These are phyloP conservation scores for Troides helena DNA, from an alignment of 2,888 invertebrate species.

Conservation along the genomic window DNA sequence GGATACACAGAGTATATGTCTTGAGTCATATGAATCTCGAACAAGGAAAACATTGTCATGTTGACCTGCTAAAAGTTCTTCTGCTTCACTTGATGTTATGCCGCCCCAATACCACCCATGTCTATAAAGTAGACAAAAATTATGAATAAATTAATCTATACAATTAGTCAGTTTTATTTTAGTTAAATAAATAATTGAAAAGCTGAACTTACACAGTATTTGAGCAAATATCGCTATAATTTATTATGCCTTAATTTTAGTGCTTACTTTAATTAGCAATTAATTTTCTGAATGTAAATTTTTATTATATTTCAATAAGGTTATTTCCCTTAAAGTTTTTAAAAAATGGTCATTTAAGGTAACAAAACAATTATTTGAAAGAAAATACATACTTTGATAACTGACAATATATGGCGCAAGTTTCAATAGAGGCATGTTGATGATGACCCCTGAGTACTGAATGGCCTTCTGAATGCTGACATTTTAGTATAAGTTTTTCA, in stretches of 20 bases:
- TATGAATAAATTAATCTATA: conserved; percentile 1
- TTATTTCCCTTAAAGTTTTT: too few relatives aligned
- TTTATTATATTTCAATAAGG: too few relatives aligned
- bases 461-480: conserved; percentile 70
- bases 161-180: neutral
- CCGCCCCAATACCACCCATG: conserved; percentile 90
- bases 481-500: conserved; percentile 58
- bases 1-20: conserved; percentile 85
- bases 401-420: conserved; percentile 74
- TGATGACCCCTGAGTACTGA: conserved; percentile 71
- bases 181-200: neutral
- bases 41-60: conserved; percentile 88
- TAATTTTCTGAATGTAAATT: too few relatives aligned
- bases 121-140: conserved; percentile 51
- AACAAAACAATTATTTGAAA: neutral
- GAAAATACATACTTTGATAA: conserved; percentile 63
- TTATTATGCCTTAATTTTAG: too few relatives aligned
- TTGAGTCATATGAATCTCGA: conserved; percentile 85
- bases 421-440: conserved; percentile 68
- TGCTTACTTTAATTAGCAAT: too few relatives aligned
- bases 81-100: conserved; percentile 85
- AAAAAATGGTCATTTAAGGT: too few relatives aligned
- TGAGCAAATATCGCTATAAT: too few relatives aligned
- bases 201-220: too few relatives aligned
- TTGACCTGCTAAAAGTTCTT: conserved; percentile 83